Conservation (phyloP, 2,888 invertebrate genomes). For the Hanleya hanleyi region DNA sequence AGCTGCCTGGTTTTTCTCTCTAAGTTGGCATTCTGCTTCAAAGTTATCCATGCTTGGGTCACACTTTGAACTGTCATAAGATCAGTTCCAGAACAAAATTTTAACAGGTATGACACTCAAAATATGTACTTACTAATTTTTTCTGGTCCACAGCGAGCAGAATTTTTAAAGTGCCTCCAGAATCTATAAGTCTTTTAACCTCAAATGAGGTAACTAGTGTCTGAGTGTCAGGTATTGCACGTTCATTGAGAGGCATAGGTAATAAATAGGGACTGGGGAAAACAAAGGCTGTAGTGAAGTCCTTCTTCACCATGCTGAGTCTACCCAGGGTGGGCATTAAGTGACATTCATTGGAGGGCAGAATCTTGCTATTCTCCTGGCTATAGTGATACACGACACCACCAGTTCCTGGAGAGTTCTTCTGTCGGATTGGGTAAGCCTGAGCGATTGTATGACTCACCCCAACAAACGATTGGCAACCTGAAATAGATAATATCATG, state of each 20-base stretch:
- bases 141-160: not conserved
- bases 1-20: no score
- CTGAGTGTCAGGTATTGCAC: slow-evolving; percentile 41
- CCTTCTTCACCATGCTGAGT: slow-evolving; percentile 34
- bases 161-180: slow-evolving; percentile 81
- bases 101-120: no score
- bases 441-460: not conserved
- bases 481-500: not conserved
- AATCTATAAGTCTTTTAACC: slow-evolving; percentile 82
- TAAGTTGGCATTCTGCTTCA: no score
- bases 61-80: no score
- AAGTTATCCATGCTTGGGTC: no score
- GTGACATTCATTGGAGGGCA: slow-evolving; percentile 31
- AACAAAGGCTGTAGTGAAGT: slow-evolving; percentile 45
- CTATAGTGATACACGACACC: not conserved
- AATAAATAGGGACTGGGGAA: slow-evolving; percentile 74
- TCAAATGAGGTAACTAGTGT: slow-evolving; percentile 79
- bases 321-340: slow-evolving; percentile 43
- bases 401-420: not conserved
- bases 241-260: slow-evolving; percentile 39
- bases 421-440: not conserved
- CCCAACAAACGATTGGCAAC: not conserved
- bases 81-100: no score
- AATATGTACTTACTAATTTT: slow-evolving; percentile 11
- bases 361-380: not conserved